Percentiles rank a stretch among this genome's conserved stretches.
Evolutionary conservation across 2,797 vertebrate genomes (phyloP).

Genomic region (Mareca strepera): DNA sequence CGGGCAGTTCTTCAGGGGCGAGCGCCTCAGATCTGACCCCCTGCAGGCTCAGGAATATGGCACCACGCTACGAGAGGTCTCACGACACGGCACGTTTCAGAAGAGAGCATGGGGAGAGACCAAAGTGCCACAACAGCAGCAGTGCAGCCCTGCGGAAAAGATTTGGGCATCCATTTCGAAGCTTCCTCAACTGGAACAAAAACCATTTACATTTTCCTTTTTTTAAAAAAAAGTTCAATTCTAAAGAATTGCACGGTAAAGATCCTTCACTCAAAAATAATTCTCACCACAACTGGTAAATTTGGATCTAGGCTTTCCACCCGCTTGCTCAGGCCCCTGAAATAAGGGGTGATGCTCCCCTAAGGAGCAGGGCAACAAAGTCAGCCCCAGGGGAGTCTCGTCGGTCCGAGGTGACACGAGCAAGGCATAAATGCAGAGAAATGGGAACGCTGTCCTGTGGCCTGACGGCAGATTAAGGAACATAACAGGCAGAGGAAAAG

Average conservation of each 20-base stretch:
- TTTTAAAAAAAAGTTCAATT: not conserved
- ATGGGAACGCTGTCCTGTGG: not conserved
- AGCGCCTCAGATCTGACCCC: not conserved
- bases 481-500: not conserved
- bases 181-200: not conserved
- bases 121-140: not conserved
- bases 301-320: not conserved
- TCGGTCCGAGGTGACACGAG: not conserved
- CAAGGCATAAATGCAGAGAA: not conserved
- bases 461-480: not conserved
- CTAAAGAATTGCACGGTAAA: not conserved
- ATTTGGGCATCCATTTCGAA: not conserved
- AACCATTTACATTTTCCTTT: not conserved
- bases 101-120: not conserved
- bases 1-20: not conserved
- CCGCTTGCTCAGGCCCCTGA: not conserved
- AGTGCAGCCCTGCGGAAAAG: not conserved
- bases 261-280: not conserved
- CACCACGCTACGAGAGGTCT: not conserved
- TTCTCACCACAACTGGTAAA: not conserved
- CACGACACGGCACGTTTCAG: not conserved
- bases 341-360: not conserved
- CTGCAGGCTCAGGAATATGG: not conserved
- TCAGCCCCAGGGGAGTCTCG: not conserved
- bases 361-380: too few species aligned